Base-by-base conservation (phyloP, 2,113 vertebrate species). In the Columbina picui region DNA sequence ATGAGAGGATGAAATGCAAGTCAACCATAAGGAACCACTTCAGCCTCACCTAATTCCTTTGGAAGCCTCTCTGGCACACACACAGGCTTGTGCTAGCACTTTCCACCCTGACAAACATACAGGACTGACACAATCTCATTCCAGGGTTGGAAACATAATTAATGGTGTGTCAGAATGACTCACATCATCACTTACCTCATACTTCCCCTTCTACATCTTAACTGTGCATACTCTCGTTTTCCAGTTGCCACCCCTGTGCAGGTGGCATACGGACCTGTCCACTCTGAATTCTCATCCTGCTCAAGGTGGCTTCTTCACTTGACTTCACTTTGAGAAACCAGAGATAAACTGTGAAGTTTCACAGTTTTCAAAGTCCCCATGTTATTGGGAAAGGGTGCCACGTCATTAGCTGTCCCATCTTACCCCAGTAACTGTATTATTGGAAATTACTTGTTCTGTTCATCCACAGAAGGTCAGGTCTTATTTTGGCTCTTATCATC, bases 141-240 rank as follows among this genome's bases (percentile, higher is more conserved):
- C 87, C 90, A 92, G 43, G 57, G 25, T 38, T 93, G 92, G 75
- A 76, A 96, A 92, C 57, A 56, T 49, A 94, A 90, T 88, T 52
- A 76, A 73, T 41, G 61, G 78, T 90, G 90, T 83, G 79, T 61
- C 36, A 76, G 75, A 76, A 52, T 85, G 85, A 93, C 70, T 94
- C 90, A 90, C 50, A 76, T 53, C 67, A 61, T 10, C 75, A 53
- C 59, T 85, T 36, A 88, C 30, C 57, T 94, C 92, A 76, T 45
- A n/a, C 50, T 87, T 89, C 84, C 69, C 77, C 57, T 89, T 86
- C 91, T 59, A 12, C 73, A 39, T 67, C 89, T 84, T 63, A 32
- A 16, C 60, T 53, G 30, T 69, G 32, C 45, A 17, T 8, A 30
- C 53, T 32, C 73, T 55, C 23, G 14, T 60, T 95, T 94, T 82